phyloP scores from a whole-genome alignment of 2,113 vertebrate species.

The Coregonus clupeaformis region DNA sequence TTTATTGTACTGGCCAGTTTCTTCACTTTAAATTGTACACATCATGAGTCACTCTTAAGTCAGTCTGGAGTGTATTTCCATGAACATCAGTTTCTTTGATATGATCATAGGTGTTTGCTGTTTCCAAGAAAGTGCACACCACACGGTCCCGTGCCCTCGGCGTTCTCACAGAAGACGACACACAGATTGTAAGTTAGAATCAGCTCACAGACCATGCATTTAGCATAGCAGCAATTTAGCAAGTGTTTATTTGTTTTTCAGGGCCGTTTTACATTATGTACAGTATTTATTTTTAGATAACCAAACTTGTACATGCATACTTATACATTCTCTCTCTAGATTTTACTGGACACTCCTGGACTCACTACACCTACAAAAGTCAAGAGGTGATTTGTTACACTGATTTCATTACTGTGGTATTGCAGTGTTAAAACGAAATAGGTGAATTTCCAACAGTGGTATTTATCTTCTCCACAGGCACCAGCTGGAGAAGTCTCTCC shows the following conservation, averaged over 20 bases:
- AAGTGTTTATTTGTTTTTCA: background rate
- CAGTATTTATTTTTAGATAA: background rate
- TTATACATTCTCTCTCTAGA: slow-evolving; percentile 62
- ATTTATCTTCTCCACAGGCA: slow-evolving; percentile 75
- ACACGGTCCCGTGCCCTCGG: slow-evolving; percentile 83
- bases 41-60: background rate
- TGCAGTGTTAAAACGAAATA: background rate
- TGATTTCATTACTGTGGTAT: background rate
- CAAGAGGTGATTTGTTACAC: slow-evolving; percentile 75
- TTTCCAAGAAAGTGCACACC: slow-evolving; percentile 94
- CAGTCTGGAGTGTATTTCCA: background rate
- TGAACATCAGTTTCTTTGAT: background rate
- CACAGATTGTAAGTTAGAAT: slow-evolving; percentile 80
- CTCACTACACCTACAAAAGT: slow-evolving; percentile 80
- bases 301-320: background rate
- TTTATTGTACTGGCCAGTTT: background rate
- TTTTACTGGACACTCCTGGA: slow-evolving; percentile 94
- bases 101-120: slow-evolving; percentile 84
- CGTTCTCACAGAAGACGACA: slow-evolving; percentile 80
- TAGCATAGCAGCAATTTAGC: background rate
- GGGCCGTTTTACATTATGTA: background rate
- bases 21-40: too few species aligned
- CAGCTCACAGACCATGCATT: background rate
- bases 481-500: slow-evolving; percentile 82
- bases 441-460: background rate